Evolutionary conservation across 2,113 vertebrate species (phyloP).

Genomic region (Myotis davidii): DNA sequence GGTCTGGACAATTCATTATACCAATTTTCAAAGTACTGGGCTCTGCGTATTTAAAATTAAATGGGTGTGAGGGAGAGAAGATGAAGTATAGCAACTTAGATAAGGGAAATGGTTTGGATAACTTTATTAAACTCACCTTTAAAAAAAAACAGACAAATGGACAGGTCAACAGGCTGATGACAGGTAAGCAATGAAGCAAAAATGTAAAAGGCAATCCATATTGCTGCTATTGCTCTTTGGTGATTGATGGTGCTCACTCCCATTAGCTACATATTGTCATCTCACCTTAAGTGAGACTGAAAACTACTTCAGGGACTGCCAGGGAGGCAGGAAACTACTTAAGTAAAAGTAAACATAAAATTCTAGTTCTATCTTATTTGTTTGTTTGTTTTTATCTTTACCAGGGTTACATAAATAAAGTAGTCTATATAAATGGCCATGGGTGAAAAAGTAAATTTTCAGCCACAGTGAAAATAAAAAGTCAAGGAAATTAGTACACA

Average conservation of each 20-base stretch:
- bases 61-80: not conserved
- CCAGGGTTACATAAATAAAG: not conserved
- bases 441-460: not conserved
- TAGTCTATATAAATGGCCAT: not conserved
- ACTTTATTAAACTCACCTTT: conserved; percentile 20
- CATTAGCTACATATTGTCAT: not conserved
- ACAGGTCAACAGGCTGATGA: not conserved
- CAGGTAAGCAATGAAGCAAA: not conserved
- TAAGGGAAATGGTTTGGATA: not conserved
- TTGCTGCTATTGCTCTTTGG: not conserved
- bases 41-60: conserved; percentile 28
- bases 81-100: not conserved
- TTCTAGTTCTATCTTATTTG: not conserved
- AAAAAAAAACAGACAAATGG: not conserved
- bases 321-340: not conserved
- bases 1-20: not conserved
- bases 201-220: not conserved
- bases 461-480: not conserved
- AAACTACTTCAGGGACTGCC: not conserved
- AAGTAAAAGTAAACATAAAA: conserved; percentile 1
- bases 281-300: not conserved
- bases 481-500: not conserved
- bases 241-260: not conserved
- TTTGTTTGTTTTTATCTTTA: not conserved
- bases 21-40: not conserved